phyloP scores from a whole-genome alignment of 2,888 invertebrate genomes.

The Polyploca ridens region DNA sequence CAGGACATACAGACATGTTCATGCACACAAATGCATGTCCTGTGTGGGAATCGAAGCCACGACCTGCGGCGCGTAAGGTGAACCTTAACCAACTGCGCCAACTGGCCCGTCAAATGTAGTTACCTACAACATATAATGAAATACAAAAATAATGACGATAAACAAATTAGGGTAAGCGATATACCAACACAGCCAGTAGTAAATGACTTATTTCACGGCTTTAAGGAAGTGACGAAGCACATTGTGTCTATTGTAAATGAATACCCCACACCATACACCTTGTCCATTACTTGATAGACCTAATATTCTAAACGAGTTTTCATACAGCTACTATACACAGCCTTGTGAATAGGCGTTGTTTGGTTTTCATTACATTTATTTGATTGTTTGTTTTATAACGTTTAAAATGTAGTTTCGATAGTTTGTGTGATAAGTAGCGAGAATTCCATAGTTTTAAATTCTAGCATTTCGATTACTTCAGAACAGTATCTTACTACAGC shows the following conservation, averaged over 20 bases:
- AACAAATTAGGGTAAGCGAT: constrained; percentile 20
- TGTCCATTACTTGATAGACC: constrained; percentile 12
- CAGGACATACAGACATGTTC: too few species aligned
- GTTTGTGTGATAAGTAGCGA: too few species aligned
- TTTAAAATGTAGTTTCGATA: neutral
- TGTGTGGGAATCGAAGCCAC: too few species aligned
- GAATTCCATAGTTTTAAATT: too few species aligned
- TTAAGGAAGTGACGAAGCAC: neutral
- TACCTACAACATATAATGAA: too few species aligned
- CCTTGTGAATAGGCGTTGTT: neutral
- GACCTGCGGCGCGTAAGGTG: too few species aligned
- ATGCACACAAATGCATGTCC: too few species aligned
- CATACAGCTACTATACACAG: neutral
- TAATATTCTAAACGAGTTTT: constrained; percentile 1
- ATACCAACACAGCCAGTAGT: neutral
- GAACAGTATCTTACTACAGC: too few species aligned
- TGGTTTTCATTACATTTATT: constrained; percentile 10
- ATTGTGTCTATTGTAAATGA: neutral
- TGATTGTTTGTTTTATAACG: neutral
- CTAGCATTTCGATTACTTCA: too few species aligned
- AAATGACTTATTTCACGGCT: constrained; percentile 1
- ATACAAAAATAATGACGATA: neutral
- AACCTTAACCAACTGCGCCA: too few species aligned
- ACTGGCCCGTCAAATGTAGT: too few species aligned
- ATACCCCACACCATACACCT: neutral